Percentiles rank a stretch among this genome's conserved stretches.
These are phyloP conservation scores for Sceloporus undulatus DNA, from an alignment of 2,113 vertebrate genomes.

Conservation along the genomic window DNA sequence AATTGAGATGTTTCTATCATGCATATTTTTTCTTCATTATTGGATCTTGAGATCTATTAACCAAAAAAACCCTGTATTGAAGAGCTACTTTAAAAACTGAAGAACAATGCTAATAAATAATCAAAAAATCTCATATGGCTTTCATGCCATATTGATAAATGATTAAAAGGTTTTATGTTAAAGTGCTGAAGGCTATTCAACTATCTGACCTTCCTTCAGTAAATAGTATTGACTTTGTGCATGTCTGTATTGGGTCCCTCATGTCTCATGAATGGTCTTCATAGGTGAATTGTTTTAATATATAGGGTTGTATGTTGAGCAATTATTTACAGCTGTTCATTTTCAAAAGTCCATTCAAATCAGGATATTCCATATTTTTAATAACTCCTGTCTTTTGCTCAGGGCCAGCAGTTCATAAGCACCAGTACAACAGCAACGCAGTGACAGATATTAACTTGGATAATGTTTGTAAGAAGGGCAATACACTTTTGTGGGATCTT, in stretches of 20 bases:
- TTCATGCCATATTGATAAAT: not conserved
- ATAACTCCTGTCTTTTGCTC: slow-evolving; percentile 63
- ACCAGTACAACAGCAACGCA: slow-evolving; percentile 93
- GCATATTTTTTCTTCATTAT: not conserved
- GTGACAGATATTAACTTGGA: slow-evolving; percentile 98
- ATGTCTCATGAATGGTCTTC: not conserved
- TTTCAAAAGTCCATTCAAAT: slow-evolving; percentile 23
- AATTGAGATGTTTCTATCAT: not conserved
- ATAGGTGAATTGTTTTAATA: not conserved
- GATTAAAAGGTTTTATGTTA: not conserved
- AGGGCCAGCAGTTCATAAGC: slow-evolving; percentile 97
- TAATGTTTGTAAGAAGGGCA: slow-evolving; percentile 99
- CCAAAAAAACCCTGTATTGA: not conserved
- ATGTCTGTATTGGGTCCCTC: not conserved
- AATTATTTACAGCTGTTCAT: slow-evolving; percentile 26
- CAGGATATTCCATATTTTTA: slow-evolving; percentile 55
- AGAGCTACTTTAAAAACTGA: not conserved
- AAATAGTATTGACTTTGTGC: not conserved
- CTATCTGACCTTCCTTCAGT: not conserved
- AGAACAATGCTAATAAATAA: not conserved
- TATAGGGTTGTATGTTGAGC: slow-evolving; percentile 22
- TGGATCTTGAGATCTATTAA: too few species aligned
- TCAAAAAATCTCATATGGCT: not conserved
- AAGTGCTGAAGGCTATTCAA: not conserved
- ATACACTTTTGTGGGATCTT: slow-evolving; percentile 98